Conservation (phyloP, 2,888 invertebrate genomes). For the Epistrophe grossulariae region DNA sequence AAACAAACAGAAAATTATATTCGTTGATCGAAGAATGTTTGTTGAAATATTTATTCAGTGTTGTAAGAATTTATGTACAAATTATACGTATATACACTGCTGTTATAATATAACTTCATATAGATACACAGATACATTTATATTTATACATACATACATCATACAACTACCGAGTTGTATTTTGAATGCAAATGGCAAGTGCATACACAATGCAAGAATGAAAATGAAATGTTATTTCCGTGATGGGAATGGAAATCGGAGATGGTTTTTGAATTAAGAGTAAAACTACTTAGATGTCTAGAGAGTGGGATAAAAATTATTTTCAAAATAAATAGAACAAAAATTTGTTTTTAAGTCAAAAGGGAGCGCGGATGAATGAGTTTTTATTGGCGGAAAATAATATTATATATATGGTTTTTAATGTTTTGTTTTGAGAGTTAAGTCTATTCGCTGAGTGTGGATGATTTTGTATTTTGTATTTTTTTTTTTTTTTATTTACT, state of each 20-base stretch:
- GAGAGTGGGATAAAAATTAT: conserved; percentile 52
- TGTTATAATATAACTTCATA: conserved; percentile 6
- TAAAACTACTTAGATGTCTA: conserved; percentile 47
- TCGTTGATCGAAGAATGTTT: conserved; percentile 61
- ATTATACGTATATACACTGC: background rate
- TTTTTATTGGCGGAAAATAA: conserved; percentile 25
- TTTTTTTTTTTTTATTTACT: background rate
- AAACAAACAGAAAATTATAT: conserved; percentile 62
- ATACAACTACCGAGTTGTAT: background rate
- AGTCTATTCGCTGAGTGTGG: background rate
- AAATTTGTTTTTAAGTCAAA: background rate
- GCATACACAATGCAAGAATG: background rate
- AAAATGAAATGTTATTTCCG: conserved; percentile 58
- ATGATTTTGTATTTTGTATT: conserved; percentile 30
- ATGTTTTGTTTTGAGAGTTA: background rate
- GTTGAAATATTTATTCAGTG: conserved; percentile 75
- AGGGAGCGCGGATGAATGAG: background rate
- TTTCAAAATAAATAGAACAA: conserved; percentile 57
- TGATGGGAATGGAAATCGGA: conserved; percentile 45
- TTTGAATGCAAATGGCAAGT: conserved; percentile 47
- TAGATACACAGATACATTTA: conserved; percentile 17
- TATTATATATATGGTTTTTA: background rate
- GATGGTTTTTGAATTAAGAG: conserved; percentile 65
- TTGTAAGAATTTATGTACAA: conserved; percentile 45
- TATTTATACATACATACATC: background rate